Base-by-base conservation (phyloP, 2,113 vertebrate genomes). In the Prunella fulvescens region DNA sequence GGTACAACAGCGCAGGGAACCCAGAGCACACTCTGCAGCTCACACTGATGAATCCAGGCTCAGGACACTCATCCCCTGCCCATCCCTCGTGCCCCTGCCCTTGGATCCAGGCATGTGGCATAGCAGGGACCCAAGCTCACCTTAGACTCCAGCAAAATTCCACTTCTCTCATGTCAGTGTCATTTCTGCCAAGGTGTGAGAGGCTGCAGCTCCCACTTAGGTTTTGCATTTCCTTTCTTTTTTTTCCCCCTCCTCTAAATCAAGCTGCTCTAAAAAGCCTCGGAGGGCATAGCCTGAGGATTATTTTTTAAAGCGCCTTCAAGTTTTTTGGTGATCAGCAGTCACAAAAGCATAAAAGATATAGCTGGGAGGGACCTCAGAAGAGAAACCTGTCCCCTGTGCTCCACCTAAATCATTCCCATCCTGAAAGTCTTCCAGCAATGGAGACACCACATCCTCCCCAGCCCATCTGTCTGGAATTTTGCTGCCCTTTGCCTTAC, bases 241-340 rank as follows among this genome's bases (percentile, higher is more conserved):
- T 86, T 81, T 81, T 26, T 3, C 1, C 0, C 18, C 23, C 24
- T 29, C 6, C 29, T 51, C 37, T 91, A 95, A 91, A 95, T 95
- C 81, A 91, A 91, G 42, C 61, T 48, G 73, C 81, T 85, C 71
- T 39, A 90, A n/a, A 61, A 92, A 94, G 37, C 58, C 35, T 60
- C 0, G 0, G 66, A 83, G 76, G 71, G 72, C 85, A 94, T 0
- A 3, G 90, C 74, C 79, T 7, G 4, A 58, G 51, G 39, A 90
- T 93, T 93, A 88, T 62, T 86, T 94, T 90, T 92, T 86, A 86
- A 92, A 94, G 71, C 1, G 1, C 60, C 33, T 77, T 88, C 78
- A 76, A 60, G 33, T 48, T 88, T 87, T 69, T 87, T 76, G 56
- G 53, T n/a, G 53, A 94, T 81, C 87, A 81, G 70, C 69, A 85